Evolutionary conservation across 2,797 vertebrate genomes (phyloP).

Genomic region (Chromis chromis): DNA sequence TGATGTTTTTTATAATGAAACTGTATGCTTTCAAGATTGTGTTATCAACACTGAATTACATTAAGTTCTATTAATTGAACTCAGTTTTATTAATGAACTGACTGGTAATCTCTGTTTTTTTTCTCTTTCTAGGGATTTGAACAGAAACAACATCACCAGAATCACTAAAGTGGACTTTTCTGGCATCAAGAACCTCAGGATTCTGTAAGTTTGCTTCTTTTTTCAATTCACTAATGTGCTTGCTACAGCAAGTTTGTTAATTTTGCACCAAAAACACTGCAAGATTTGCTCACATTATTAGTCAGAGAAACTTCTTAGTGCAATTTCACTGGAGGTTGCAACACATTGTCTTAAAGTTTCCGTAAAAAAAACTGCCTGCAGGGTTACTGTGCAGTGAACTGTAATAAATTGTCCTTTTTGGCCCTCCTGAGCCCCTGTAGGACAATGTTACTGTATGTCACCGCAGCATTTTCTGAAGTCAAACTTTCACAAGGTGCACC

Average conservation of each 20-base stretch:
- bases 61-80: background rate
- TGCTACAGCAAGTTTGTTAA: too few species aligned
- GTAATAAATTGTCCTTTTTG: slow-evolving; percentile 14
- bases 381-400: too few species aligned
- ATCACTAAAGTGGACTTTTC: slow-evolving; percentile 96
- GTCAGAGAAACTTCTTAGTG: too few species aligned
- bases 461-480: slow-evolving; percentile 25
- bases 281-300: too few species aligned
- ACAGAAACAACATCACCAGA: slow-evolving; percentile 97
- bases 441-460: slow-evolving; percentile 32
- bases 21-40: background rate
- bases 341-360: too few species aligned
- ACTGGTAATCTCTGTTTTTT: slow-evolving; percentile 21
- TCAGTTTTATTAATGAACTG: background rate
- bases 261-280: too few species aligned
- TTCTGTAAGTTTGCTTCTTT: slow-evolving; percentile 88
- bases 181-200: slow-evolving; percentile 95
- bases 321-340: too few species aligned
- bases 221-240: background rate
- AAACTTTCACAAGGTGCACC: slow-evolving; percentile 41
- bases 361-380: too few species aligned
- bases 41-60: background rate
- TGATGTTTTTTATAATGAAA: background rate
- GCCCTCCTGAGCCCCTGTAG: slow-evolving; percentile 11
- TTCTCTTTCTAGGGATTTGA: slow-evolving; percentile 89